phyloP scores from a whole-genome alignment of 92 coral and sea anemone species.

The Umimayanthus chanpuru region DNA sequence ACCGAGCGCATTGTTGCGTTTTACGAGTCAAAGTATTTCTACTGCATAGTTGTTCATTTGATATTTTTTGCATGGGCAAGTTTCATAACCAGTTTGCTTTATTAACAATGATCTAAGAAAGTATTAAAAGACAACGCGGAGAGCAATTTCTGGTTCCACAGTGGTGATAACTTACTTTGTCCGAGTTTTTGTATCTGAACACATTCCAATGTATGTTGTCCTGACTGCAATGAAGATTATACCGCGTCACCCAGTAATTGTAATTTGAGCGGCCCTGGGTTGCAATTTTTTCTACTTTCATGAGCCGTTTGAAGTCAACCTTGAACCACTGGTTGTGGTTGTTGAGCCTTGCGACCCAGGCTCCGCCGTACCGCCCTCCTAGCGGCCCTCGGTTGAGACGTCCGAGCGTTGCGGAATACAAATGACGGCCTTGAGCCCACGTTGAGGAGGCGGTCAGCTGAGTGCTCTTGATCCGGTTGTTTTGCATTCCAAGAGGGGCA shows the following conservation, averaged over 20 bases:
- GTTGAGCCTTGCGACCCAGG: constrained; percentile 25
- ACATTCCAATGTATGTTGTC: constrained; percentile 76
- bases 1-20: no score
- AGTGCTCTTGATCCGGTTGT: constrained; percentile 40
- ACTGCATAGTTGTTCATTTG: no score
- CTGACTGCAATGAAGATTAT: constrained; percentile 62
- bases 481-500: constrained; percentile 60
- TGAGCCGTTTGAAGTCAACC: constrained; percentile 72
- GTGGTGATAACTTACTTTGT: constrained; percentile 53
- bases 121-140: no score
- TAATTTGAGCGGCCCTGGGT: constrained; percentile 81
- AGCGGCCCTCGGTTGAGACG: constrained; percentile 40
- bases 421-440: constrained; percentile 17
- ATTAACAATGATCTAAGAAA: no score
- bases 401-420: constrained; percentile 47
- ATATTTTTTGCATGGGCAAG: no score
- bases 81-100: no score
- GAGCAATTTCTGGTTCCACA: no score
- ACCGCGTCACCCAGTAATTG: constrained; percentile 65
- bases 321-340: constrained; percentile 47
- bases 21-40: no score
- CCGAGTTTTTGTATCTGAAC: constrained; percentile 65
- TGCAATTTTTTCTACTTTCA: constrained; percentile 65
- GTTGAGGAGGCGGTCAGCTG: constrained; percentile 62
- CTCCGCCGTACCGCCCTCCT: constrained; percentile 26